Conservation (phyloP, 2,797 vertebrate genomes). For the Hapalemur alaotrensis region DNA sequence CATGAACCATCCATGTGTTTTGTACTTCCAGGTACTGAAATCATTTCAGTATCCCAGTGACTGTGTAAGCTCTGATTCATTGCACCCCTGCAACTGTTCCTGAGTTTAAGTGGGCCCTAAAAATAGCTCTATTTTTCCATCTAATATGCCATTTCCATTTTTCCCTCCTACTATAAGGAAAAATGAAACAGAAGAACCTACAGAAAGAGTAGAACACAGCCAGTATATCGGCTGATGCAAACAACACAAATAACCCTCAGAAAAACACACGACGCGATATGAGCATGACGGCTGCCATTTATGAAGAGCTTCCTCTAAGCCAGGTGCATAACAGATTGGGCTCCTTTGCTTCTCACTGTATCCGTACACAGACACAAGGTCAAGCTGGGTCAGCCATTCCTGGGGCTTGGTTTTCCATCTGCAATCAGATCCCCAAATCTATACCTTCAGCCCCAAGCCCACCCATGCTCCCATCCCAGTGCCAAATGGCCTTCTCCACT, state of each 20-base stretch:
- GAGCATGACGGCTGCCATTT: not conserved
- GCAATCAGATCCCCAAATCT: not conserved
- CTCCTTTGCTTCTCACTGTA: not conserved
- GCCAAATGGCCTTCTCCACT: not conserved
- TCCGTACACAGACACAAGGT: not conserved
- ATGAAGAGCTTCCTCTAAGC: not conserved
- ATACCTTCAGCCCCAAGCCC: not conserved
- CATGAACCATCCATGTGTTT: not conserved
- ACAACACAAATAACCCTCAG: not conserved
- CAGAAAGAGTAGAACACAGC: not conserved
- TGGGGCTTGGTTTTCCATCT: not conserved
- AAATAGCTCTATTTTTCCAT: not conserved
- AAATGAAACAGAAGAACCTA: not conserved
- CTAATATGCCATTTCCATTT: not conserved
- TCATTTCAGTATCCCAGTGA: not conserved
- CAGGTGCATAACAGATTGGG: not conserved
- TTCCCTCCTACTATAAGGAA: not conserved
- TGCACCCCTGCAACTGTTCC: not conserved
- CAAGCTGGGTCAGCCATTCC: not conserved
- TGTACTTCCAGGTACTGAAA: constrained; percentile 2
- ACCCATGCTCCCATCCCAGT: not conserved
- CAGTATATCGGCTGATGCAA: not conserved
- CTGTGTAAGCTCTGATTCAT: not conserved
- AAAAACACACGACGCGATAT: not conserved
- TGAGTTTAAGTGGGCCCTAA: not conserved